Conservation (phyloP, 2,113 vertebrate genomes). For the Spea bombifrons region DNA sequence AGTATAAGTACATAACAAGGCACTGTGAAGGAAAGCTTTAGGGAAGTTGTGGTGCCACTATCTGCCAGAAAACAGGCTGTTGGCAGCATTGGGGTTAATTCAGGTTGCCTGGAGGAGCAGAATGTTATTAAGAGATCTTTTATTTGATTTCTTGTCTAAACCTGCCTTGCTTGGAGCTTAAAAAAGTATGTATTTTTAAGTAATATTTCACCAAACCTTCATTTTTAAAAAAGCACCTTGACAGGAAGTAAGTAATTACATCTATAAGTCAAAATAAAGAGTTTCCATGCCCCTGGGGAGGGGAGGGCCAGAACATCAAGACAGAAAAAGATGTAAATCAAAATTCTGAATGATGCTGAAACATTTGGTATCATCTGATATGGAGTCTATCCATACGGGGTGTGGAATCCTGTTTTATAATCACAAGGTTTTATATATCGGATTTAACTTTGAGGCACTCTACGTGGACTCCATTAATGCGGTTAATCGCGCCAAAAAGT, state of each 20-base stretch:
- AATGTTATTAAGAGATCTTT: conserved; percentile 31
- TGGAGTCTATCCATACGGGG: background rate
- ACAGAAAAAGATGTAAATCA: conserved; percentile 20
- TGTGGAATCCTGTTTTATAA: background rate
- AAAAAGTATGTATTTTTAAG: conserved; percentile 28
- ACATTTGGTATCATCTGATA: background rate
- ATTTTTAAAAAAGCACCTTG: conserved; percentile 39
- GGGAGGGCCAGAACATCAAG: conserved; percentile 23
- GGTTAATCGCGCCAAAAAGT: too few species aligned
- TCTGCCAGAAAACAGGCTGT: too few species aligned
- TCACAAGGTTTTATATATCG: too few species aligned
- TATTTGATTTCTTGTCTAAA: conserved; percentile 33
- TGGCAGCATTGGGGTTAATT: conserved; percentile 6
- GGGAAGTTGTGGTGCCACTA: too few species aligned
- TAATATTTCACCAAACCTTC: conserved; percentile 39
- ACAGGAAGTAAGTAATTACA: conserved; percentile 43
- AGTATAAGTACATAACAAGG: too few species aligned
- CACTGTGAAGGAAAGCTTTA: too few species aligned
- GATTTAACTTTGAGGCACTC: too few species aligned
- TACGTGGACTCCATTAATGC: too few species aligned
- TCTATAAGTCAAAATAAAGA: conserved; percentile 40
- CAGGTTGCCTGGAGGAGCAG: background rate
- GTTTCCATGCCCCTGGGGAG: conserved; percentile 41
- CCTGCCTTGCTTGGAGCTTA: conserved; percentile 27
- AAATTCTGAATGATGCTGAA: background rate